Percentiles rank a stretch among this genome's conserved stretches.
Evolutionary conservation across 1,140 invertebrate species (phyloP).

Genomic region (roundworm (Caenorhabditis elegans)): DNA sequence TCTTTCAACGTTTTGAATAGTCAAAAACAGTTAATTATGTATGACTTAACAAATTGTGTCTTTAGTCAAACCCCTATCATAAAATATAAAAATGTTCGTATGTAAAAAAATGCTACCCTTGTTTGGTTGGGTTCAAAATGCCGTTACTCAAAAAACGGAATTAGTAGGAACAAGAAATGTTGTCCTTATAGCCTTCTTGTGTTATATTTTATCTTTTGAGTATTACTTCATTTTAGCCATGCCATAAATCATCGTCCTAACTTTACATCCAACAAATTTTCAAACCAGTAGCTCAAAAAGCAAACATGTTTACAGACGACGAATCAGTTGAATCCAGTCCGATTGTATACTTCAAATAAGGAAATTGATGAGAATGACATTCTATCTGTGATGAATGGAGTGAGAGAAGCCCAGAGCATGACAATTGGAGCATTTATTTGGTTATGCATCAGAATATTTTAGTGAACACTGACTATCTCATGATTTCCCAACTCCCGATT

Average conservation of each 20-base stretch:
- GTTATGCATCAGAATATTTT: neutral
- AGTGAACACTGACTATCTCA: neutral
- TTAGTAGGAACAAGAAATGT: too few relatives aligned
- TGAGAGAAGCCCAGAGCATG: neutral
- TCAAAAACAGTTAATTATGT: too few relatives aligned
- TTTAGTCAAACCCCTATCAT: too few relatives aligned
- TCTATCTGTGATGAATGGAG: slow-evolving; percentile 16
- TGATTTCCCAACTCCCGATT: neutral
- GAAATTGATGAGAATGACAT: slow-evolving; percentile 23
- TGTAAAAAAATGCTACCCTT: too few relatives aligned
- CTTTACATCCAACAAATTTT: neutral
- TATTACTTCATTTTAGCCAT: neutral
- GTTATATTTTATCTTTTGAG: neutral
- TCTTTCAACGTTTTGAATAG: too few relatives aligned
- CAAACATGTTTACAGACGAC: slow-evolving; percentile 18
- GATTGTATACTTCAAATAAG: slow-evolving; percentile 19
- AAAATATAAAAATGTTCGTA: too few relatives aligned
- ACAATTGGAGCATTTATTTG: neutral
- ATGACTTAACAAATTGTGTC: too few relatives aligned
- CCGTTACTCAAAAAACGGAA: too few relatives aligned
- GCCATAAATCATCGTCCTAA: slow-evolving; percentile 12
- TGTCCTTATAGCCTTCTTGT: too few relatives aligned
- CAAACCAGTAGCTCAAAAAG: neutral
- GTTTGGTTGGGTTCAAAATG: too few relatives aligned
- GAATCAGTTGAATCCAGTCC: slow-evolving; percentile 15